Conservation (phyloP, 30 jellyfish, hydroid and myxozoan species). For the Chironex yamaguchii region DNA sequence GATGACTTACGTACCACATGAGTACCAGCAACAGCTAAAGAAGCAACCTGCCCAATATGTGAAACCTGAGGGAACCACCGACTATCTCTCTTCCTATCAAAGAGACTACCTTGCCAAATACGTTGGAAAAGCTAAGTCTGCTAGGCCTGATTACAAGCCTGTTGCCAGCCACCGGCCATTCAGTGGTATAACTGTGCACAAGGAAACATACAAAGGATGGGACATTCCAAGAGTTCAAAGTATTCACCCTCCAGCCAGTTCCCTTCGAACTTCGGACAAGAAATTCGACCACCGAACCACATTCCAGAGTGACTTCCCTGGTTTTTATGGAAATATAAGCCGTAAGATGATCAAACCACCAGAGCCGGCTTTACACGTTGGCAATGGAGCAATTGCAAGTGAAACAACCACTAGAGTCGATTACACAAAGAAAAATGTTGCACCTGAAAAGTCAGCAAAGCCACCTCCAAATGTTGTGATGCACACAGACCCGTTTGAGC, state of each 20-base stretch:
- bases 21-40: conserved; percentile 69
- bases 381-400: conserved; percentile 81
- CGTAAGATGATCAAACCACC: conserved; percentile 81
- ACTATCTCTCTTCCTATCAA: conserved; percentile 73
- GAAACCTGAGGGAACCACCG: conserved; percentile 80
- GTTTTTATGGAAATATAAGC: conserved; percentile 61
- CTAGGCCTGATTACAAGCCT: conserved; percentile 81
- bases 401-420: conserved; percentile 93
- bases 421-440: conserved; percentile 80
- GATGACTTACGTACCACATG: conserved; percentile 76
- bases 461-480: conserved; percentile 71
- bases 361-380: conserved; percentile 75
- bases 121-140: conserved; percentile 77
- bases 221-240: conserved; percentile 75
- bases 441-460: conserved; percentile 92
- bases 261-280: conserved; percentile 75
- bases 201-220: conserved; percentile 96
- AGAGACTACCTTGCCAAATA: conserved; percentile 78
- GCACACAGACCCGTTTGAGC: conserved; percentile 85
- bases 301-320: conserved; percentile 91
- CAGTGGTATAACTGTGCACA: conserved; percentile 89
- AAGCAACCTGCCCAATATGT: conserved; percentile 65
- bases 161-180: conserved; percentile 83
- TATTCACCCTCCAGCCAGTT: conserved; percentile 69
- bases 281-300: conserved; percentile 92